Evolutionary conservation across 2,113 vertebrate species (phyloP).

Genomic region (Tympanuchus pallidicinctus): DNA sequence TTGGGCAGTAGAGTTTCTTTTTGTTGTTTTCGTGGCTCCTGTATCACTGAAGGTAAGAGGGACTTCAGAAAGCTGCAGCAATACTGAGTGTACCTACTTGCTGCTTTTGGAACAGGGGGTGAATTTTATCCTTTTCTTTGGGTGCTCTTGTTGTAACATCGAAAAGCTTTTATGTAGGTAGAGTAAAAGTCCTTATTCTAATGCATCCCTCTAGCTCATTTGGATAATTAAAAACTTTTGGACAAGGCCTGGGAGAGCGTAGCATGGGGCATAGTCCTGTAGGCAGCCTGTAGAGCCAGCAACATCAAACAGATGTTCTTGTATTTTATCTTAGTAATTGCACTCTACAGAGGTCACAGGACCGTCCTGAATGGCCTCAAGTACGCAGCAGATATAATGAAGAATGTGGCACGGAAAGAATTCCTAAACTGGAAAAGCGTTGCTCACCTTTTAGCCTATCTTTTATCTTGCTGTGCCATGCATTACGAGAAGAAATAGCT

Average conservation of each 20-base stretch:
- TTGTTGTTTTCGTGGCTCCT: too few species aligned
- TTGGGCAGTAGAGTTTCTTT: too few species aligned
- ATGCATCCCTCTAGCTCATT: not conserved
- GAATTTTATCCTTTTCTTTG: not conserved
- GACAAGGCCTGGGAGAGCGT: not conserved
- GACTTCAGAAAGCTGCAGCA: too few species aligned
- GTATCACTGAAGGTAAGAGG: too few species aligned
- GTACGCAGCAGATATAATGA: slow-evolving; percentile 22
- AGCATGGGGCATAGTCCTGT: not conserved
- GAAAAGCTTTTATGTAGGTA: not conserved
- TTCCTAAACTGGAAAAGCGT: slow-evolving; percentile 13
- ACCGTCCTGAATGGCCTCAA: slow-evolving; percentile 42
- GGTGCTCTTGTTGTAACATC: not conserved
- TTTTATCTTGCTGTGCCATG: not conserved
- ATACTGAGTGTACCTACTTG: too few species aligned
- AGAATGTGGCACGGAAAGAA: not conserved
- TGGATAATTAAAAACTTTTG: not conserved
- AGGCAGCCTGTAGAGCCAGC: not conserved
- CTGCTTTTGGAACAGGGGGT: not conserved
- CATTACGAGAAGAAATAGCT: not conserved
- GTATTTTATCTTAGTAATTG: slow-evolving; percentile 62
- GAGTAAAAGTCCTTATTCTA: not conserved
- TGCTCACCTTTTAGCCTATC: not conserved
- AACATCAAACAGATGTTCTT: slow-evolving; percentile 29
- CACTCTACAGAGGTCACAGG: slow-evolving; percentile 44